Percentiles rank a stretch among this genome's conserved stretches.
These are phyloP conservation scores for Alviniconcha strummeri DNA, from an alignment of 2,888 invertebrate genomes.

Conservation along the genomic window DNA sequence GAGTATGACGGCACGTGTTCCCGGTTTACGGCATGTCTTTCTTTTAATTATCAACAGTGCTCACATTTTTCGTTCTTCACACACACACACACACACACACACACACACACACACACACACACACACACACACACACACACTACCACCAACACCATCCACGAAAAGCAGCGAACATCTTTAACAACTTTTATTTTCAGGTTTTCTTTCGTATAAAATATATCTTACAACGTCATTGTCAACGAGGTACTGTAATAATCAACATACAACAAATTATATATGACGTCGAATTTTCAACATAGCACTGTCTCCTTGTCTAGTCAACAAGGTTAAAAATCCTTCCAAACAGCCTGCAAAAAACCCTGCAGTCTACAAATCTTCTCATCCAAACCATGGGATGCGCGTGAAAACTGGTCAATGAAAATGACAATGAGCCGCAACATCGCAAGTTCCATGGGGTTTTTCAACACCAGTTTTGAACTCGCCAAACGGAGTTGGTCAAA, in stretches of 20 bases:
- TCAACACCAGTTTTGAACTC: too few relatives aligned
- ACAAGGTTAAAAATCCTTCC: too few relatives aligned
- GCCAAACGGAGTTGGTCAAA: too few relatives aligned
- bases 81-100: slow-evolving; percentile 1
- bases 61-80: background rate
- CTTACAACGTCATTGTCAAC: slow-evolving; percentile 30
- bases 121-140: slow-evolving; percentile 6
- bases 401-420: too few relatives aligned
- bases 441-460: too few relatives aligned
- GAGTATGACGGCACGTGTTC: background rate
- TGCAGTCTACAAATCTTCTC: slow-evolving; percentile 1
- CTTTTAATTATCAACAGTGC: background rate
- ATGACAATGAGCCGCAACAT: too few relatives aligned
- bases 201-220: slow-evolving; percentile 31
- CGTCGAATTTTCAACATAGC: too few relatives aligned
- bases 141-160: background rate
- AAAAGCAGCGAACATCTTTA: background rate
- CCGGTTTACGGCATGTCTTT: slow-evolving; percentile 2
- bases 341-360: slow-evolving; percentile 8
- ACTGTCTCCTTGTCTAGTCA: too few relatives aligned
- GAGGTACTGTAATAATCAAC: slow-evolving; percentile 10
- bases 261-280: too few relatives aligned
- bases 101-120: slow-evolving; percentile 14
- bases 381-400: too few relatives aligned
- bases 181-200: background rate